Percentiles rank a stretch among this genome's conserved stretches.
Evolutionary conservation across 2,113 vertebrate species (phyloP).

Genomic region (Indicator indicator): DNA sequence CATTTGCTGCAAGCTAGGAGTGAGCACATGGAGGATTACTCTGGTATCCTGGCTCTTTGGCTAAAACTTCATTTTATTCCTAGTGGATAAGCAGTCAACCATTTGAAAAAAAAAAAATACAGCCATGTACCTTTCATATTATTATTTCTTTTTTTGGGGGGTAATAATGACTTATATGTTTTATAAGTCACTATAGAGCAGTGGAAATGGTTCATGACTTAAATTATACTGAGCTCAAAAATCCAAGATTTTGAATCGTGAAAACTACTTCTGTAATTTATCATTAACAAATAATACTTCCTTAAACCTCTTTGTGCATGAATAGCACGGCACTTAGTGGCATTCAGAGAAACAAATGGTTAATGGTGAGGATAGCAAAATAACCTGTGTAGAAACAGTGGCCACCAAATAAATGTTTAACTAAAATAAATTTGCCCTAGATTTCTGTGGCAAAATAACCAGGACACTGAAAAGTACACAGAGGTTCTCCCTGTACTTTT

Average conservation of each 20-base stretch:
- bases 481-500: constrained; percentile 33
- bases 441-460: constrained; percentile 56
- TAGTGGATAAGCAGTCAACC: not conserved
- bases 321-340: not conserved
- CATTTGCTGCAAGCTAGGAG: not conserved
- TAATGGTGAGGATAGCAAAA: constrained; percentile 31
- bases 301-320: not conserved
- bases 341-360: constrained; percentile 48
- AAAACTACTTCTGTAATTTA: not conserved
- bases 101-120: not conserved
- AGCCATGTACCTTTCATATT: not conserved
- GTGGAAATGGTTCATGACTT: not conserved
- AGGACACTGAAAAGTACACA: constrained; percentile 54
- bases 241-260: not conserved
- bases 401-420: constrained; percentile 57
- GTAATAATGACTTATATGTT: not conserved
- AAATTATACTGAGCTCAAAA: not conserved
- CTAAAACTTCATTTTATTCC: not conserved
- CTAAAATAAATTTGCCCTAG: constrained; percentile 71
- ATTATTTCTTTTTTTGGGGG: not conserved
- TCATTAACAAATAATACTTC: not conserved
- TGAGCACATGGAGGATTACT: constrained; percentile 33
- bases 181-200: not conserved
- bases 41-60: not conserved
- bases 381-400: constrained; percentile 43